A percentile compares a stretch with the other conserved stretches of the same genome.
Conservation (phyloP, 2,888 invertebrate genomes). For the Amblyjoppa proteus region DNA sequence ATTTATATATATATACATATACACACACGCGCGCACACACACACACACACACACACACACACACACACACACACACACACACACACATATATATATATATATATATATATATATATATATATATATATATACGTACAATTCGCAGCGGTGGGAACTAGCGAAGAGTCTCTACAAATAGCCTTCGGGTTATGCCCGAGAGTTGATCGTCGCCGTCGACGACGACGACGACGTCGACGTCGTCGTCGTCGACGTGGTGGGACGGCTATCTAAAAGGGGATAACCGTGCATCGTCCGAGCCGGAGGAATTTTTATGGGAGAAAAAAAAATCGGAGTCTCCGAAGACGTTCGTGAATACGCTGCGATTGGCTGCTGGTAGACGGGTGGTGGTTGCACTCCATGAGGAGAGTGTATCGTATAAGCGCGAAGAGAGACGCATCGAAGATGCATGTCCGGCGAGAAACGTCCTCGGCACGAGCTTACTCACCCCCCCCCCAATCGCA, state of each 20-base stretch:
- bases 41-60: too few species aligned
- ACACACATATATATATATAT: neutral
- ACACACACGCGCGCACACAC: too few species aligned
- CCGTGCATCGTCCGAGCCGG: conserved; percentile 58
- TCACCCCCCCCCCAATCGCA: neutral
- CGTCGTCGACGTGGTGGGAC: conserved; percentile 56
- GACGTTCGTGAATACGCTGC: conserved; percentile 20
- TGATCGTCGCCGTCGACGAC: conserved; percentile 31
- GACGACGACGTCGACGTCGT: conserved; percentile 3
- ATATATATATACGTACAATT: conserved; percentile 46
- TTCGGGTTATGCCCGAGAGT: conserved; percentile 72
- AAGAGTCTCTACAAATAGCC: conserved; percentile 81
- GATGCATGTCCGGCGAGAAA: conserved; percentile 14
- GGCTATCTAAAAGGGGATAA: conserved; percentile 75
- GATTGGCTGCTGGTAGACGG: conserved; percentile 4
- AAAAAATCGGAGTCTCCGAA: conserved; percentile 56
- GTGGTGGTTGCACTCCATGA: conserved; percentile 2
- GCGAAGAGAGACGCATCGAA: conserved; percentile 16
- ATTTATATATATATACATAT: conserved; percentile 32
- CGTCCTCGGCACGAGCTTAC: conserved; percentile 20
- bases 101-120: conserved; percentile 18
- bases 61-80: too few species aligned
- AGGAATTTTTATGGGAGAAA: conserved; percentile 78
- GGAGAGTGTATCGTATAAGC: neutral
- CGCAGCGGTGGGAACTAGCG: conserved; percentile 77